Conservation (phyloP, 2,113 vertebrate genomes). For the Fukomys damarensis region DNA sequence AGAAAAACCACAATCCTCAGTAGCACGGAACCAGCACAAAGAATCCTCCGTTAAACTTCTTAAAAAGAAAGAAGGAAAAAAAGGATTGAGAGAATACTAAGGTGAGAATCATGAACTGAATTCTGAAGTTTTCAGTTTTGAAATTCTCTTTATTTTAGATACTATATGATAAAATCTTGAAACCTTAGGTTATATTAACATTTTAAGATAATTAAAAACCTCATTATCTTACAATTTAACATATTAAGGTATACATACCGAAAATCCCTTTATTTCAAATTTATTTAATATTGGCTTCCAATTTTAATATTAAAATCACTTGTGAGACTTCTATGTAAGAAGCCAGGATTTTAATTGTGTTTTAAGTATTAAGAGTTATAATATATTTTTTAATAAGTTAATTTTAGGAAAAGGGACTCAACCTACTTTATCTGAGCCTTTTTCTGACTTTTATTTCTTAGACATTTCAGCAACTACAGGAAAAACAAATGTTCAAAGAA, state of each 20-base stretch:
- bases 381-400: not conserved
- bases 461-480: not conserved
- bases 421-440: not conserved
- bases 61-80: not conserved
- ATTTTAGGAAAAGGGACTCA: not conserved
- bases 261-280: not conserved
- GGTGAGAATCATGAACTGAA: not conserved
- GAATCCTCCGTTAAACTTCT: not conserved
- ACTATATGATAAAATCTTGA: not conserved
- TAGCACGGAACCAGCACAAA: no score
- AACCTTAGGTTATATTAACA: not conserved
- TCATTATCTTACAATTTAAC: not conserved
- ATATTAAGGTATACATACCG: not conserved
- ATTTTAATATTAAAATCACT: not conserved
- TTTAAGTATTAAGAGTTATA: not conserved
- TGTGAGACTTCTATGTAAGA: not conserved
- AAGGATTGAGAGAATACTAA: fast-evolving
- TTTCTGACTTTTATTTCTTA: constrained; percentile 35
- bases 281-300: not conserved
- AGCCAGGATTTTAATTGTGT: not conserved
- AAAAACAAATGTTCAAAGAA: not conserved
- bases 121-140: not conserved
- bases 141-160: constrained; percentile 31
- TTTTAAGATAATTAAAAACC: constrained; percentile 15
- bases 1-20: no score